phyloP scores from a whole-genome alignment of 2,888 invertebrate genomes.

The Eupithecia vulgata region DNA sequence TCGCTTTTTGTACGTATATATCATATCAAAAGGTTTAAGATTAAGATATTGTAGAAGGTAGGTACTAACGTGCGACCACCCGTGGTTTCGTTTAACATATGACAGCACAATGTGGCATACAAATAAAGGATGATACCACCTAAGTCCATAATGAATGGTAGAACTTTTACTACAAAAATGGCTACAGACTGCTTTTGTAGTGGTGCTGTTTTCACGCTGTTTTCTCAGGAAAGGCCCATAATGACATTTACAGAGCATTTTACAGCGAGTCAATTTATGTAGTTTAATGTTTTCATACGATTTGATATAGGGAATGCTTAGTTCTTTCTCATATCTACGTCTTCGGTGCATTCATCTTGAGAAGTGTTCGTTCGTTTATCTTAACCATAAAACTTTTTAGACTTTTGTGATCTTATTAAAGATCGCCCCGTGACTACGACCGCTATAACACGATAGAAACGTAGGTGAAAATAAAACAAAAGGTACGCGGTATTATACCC shows the following conservation, averaged over 20 bases:
- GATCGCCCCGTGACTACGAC: too few species aligned
- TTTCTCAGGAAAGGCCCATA: neutral
- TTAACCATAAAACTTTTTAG: too few species aligned
- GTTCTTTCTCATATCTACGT: neutral
- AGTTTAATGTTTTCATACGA: too few species aligned
- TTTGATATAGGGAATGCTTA: too few species aligned
- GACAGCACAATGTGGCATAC: slow-evolving; percentile 44
- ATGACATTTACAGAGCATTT: neutral
- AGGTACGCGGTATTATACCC: too few species aligned
- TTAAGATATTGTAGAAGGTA: slow-evolving; percentile 39
- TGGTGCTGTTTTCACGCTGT: neutral
- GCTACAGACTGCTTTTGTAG: neutral
- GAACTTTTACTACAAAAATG: slow-evolving; percentile 3
- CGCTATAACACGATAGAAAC: too few species aligned
- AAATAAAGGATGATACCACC: slow-evolving; percentile 29
- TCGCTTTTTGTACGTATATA: neutral
- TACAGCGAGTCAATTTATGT: neutral
- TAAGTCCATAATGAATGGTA: neutral
- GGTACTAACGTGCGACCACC: slow-evolving; percentile 39
- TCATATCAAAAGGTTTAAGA: slow-evolving; percentile 29
- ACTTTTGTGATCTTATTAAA: too few species aligned
- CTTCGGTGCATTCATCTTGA: neutral
- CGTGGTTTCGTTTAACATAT: slow-evolving; percentile 42
- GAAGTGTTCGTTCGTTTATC: too few species aligned
- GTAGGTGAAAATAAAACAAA: too few species aligned